phyloP scores from a whole-genome alignment of 2,113 vertebrate species.

The Sitta europaea region DNA sequence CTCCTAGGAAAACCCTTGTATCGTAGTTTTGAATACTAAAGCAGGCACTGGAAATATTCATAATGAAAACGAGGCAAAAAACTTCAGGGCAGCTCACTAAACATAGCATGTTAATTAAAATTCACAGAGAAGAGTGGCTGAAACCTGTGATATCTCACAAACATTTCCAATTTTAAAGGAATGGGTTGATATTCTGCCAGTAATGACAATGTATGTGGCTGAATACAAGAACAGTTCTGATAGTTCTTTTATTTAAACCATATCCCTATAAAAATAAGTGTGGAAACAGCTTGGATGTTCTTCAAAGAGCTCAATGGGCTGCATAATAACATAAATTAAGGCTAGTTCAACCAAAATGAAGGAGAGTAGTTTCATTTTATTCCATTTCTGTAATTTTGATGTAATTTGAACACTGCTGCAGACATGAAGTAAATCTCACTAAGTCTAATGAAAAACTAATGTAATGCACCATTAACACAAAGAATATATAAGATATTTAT shows the following conservation, averaged over 20 bases:
- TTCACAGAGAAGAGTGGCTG: constrained; percentile 5
- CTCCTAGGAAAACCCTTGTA: neutral
- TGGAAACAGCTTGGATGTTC: constrained; percentile 65
- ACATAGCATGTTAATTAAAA: constrained; percentile 4
- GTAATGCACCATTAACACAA: constrained; percentile 15
- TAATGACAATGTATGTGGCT: constrained; percentile 62
- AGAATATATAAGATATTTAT: neutral
- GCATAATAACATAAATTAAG: constrained; percentile 69
- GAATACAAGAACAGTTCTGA: constrained; percentile 62
- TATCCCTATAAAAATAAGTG: constrained; percentile 65
- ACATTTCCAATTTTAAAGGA: constrained; percentile 60
- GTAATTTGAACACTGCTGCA: constrained; percentile 51
- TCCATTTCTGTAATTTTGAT: constrained; percentile 40
- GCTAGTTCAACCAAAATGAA: constrained; percentile 60
- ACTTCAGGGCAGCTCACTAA: neutral
- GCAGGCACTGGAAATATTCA: neutral
- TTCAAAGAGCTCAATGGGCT: constrained; percentile 67
- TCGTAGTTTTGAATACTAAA: neutral
- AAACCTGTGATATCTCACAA: constrained; percentile 35
- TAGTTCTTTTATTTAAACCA: constrained; percentile 70
- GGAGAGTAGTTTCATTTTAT: constrained; percentile 52
- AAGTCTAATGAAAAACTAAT: constrained; percentile 55
- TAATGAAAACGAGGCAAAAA: neutral
- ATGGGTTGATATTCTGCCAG: constrained; percentile 62
- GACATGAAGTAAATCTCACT: constrained; percentile 39